phyloP scores from a whole-genome alignment of 2,888 invertebrate species.

The Lasioglossum marginatum region DNA sequence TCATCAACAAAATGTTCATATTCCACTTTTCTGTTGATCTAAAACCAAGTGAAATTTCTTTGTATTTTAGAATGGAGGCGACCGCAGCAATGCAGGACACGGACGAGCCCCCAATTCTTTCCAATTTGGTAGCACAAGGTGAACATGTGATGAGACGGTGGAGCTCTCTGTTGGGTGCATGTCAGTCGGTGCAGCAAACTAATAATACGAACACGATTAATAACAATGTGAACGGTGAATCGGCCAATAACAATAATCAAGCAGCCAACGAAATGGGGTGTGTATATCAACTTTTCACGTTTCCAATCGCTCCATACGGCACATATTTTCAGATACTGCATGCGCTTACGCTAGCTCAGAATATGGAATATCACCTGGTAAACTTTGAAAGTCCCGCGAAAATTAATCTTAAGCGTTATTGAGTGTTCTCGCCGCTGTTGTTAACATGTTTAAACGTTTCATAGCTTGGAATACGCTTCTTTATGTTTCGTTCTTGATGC shows the following conservation, averaged over 20 bases:
- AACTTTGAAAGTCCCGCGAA: neutral
- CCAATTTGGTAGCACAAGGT: constrained; percentile 85
- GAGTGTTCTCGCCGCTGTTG: constrained; percentile 21
- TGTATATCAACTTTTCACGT: constrained; percentile 70
- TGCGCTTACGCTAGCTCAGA: constrained; percentile 16
- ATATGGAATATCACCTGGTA: constrained; percentile 18
- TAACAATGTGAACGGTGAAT: constrained; percentile 77
- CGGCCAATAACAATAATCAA: constrained; percentile 77
- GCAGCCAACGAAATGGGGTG: constrained; percentile 81
- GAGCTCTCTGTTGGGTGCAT: constrained; percentile 85
- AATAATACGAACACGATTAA: constrained; percentile 78
- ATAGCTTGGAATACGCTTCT: constrained; percentile 35
- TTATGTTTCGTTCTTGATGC: constrained; percentile 28
- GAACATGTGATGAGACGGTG: constrained; percentile 86
- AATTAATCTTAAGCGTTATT: constrained; percentile 14
- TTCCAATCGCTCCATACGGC: constrained; percentile 29
- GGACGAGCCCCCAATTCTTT: constrained; percentile 85
- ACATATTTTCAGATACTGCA: constrained; percentile 34
- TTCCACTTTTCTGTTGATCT: neutral
- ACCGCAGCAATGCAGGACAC: constrained; percentile 85
- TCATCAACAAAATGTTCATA: neutral
- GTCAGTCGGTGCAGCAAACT: constrained; percentile 77
- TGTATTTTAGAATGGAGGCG: constrained; percentile 76
- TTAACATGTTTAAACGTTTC: constrained; percentile 23
- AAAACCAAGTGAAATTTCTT: neutral